These are phyloP conservation scores for Tympanuchus pallidicinctus DNA, from an alignment of 2,113 vertebrate species.

Conservation along the genomic window DNA sequence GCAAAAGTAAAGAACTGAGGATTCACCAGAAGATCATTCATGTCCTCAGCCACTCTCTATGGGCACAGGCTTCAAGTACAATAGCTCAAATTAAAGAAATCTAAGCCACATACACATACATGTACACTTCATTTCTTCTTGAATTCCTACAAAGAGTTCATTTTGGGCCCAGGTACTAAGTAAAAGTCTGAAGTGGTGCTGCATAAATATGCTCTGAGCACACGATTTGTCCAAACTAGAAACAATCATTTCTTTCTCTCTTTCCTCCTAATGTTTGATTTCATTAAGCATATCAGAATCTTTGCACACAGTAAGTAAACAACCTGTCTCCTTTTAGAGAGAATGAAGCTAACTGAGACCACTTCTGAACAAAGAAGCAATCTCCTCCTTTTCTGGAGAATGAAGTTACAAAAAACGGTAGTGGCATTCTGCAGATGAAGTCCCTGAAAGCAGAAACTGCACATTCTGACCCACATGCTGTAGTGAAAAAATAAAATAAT, in stretches of 20 bases:
- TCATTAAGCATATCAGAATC: not conserved
- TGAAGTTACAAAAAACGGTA: not conserved
- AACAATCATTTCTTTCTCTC: not conserved
- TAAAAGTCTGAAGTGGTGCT: not conserved
- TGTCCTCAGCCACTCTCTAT: not conserved
- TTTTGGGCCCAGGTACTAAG: not conserved
- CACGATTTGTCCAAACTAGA: not conserved
- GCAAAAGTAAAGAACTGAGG: not conserved
- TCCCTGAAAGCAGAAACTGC: not conserved
- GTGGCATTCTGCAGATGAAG: not conserved
- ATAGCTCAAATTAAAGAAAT: not conserved
- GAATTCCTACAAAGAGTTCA: not conserved
- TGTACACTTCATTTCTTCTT: not conserved
- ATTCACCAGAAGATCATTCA: not conserved
- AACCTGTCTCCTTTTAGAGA: not conserved
- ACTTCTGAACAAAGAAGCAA: not conserved
- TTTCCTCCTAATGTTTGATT: not conserved
- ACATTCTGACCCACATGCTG: not conserved
- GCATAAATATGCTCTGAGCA: not conserved
- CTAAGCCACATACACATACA: not conserved
- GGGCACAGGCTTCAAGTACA: not conserved
- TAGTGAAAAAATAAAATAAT: not conserved
- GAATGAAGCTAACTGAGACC: not conserved
- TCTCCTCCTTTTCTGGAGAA: not conserved
- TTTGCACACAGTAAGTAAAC: not conserved